Conservation (phyloP, 2,888 invertebrate species). For the Mythimna pallens region DNA sequence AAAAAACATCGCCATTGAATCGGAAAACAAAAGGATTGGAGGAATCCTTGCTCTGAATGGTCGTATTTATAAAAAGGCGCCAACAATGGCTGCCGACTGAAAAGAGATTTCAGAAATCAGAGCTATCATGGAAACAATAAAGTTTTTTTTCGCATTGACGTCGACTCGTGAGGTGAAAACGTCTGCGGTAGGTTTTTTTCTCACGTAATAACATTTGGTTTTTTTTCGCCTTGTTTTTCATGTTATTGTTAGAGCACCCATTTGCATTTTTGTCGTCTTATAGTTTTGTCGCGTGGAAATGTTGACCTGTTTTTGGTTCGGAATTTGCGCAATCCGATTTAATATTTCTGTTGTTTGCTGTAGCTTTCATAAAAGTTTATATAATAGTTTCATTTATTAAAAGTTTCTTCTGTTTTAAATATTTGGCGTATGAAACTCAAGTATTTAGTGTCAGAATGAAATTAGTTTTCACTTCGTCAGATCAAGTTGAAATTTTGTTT, state of each 20-base stretch:
- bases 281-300: constrained; percentile 37
- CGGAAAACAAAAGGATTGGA: constrained; percentile 76
- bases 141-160: constrained; percentile 66
- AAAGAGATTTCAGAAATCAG: constrained; percentile 76
- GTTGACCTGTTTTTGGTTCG: constrained; percentile 32
- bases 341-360: constrained; percentile 14
- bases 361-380: constrained; percentile 10
- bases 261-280: constrained; percentile 57
- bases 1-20: constrained; percentile 67
- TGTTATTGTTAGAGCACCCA: constrained; percentile 51
- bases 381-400: not conserved
- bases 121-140: constrained; percentile 72
- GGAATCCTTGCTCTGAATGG: constrained; percentile 75
- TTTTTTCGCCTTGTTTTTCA: constrained; percentile 53
- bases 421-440: not conserved
- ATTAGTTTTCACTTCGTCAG: no score
- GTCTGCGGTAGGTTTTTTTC: constrained; percentile 32
- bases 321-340: constrained; percentile 30
- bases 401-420: not conserved
- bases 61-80: constrained; percentile 73
- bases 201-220: constrained; percentile 53
- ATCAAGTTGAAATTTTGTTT: no score
- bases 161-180: constrained; percentile 51
- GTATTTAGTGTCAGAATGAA: no score
- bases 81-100: constrained; percentile 70